Evolutionary conservation across 2,797 vertebrate genomes (phyloP), one percentile per base, ranked within the genome.

Genomic region (Rhinella marina): DNA sequence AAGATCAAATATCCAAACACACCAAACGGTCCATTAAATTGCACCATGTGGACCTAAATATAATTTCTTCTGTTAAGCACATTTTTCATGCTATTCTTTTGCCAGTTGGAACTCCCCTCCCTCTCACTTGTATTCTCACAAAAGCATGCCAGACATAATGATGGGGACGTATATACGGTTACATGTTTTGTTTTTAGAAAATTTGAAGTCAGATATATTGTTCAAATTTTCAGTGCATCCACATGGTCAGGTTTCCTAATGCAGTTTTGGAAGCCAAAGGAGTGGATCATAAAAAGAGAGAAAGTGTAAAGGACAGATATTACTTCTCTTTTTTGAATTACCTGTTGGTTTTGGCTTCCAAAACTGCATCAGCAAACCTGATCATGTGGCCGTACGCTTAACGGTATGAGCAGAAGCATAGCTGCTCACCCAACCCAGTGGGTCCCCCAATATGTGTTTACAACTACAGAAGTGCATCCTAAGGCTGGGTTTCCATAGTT

Each of bases 21-120:
- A 75, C n/a, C 29, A 75, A 23, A 75, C 25, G 50, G 48, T 77
- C 12, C 50, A 13, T 13, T 12, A 77, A 77, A 77, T 21, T 77
- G 48, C 7, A 5, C 21, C 54, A 23, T 77, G 73, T 76, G 29
- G 32, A 23, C 73, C 10, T 50, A 76, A 73, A 48, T 76, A 52
- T 76, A 2, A 61, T 86, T 78, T 1, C 13, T 77, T 21, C 56
- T 14, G 5, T 32, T 66, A 86, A 62, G 21, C 66, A 48, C 61
- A 76, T 83, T 82, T 68, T 57, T 82, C 61, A 87, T 84, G 23
- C 50, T 59, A 57, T 83, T 52, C 9, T 76, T 54, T 16, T 50
- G 57, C 32, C 59, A 81, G 0, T n/a, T 87, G 56, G 32, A 32
- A 79, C 7, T 21, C 61, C 19, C 19, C 19, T 48, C 23, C 61